phyloP scores from a whole-genome alignment of 2,888 invertebrate species.

The Alloplasta piceator region DNA sequence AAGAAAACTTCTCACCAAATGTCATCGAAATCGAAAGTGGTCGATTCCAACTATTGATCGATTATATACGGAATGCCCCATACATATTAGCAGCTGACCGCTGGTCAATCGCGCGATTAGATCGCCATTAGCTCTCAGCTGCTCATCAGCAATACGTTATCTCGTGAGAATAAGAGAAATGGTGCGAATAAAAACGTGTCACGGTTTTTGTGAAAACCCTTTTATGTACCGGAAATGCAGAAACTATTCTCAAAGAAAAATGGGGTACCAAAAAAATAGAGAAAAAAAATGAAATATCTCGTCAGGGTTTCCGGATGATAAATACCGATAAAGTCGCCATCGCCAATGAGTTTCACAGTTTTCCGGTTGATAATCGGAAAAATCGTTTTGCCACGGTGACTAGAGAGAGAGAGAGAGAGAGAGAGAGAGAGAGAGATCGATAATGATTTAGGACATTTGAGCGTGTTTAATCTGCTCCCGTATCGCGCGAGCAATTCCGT shows the following conservation, averaged over 20 bases:
- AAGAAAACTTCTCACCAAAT: too few species aligned
- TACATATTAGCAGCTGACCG: conserved; percentile 39
- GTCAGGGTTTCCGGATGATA: conserved; percentile 29
- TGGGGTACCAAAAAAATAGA: too few species aligned
- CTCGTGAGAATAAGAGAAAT: conserved; percentile 36
- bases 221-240: too few species aligned
- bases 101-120: conserved; percentile 37
- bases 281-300: too few species aligned
- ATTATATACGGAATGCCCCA: too few species aligned
- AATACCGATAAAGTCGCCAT: conserved; percentile 56
- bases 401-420: conserved; percentile 45
- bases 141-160: conserved; percentile 16
- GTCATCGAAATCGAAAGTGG: too few species aligned
- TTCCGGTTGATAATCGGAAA: conserved; percentile 2
- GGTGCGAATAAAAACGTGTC: conserved; percentile 1
- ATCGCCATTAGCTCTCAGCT: conserved; percentile 29
- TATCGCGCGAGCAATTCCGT: not conserved
- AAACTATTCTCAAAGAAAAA: too few species aligned
- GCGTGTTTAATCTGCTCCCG: conserved; percentile 53
- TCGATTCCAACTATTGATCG: too few species aligned
- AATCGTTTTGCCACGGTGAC: conserved; percentile 25
- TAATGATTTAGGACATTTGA: conserved; percentile 50
- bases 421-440: conserved; percentile 43
- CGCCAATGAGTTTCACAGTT: conserved; percentile 12
- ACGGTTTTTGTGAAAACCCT: too few species aligned